Conservation (phyloP, 2,797 vertebrate genomes). For the Pempheris klunzingeri region DNA sequence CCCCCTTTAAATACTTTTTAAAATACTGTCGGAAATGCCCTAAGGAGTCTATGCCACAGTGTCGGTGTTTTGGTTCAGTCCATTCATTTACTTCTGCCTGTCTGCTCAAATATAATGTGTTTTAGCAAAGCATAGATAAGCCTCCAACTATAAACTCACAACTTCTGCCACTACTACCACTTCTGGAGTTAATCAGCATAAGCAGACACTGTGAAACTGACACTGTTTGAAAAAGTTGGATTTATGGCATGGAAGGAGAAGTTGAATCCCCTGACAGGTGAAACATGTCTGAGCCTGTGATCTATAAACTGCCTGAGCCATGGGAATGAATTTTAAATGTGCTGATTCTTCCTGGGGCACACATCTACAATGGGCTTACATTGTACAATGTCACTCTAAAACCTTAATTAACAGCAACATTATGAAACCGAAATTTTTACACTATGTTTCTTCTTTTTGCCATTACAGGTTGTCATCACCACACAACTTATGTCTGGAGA, state of each 20-base stretch:
- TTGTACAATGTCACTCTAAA: conserved; percentile 1
- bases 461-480: conserved; percentile 92
- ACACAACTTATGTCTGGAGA: conserved; percentile 99
- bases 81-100: not conserved
- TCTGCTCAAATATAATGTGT: not conserved
- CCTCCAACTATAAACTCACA: too few relatives aligned
- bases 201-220: conserved; percentile 8
- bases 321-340: conserved; percentile 34
- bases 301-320: not conserved
- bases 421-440: not conserved
- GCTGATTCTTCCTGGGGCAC: conserved; percentile 5
- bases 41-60: not conserved
- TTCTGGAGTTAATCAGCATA: not conserved
- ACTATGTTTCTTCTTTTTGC: conserved; percentile 23
- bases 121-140: not conserved
- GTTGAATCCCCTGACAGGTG: not conserved
- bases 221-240: conserved; percentile 6
- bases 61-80: not conserved
- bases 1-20: not conserved
- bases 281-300: conserved; percentile 57
- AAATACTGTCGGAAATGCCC: not conserved
- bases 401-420: not conserved
- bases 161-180: too few relatives aligned
- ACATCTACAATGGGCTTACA: not conserved
- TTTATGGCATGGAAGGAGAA: conserved; percentile 26